Evolutionary conservation across 2,888 invertebrate genomes (phyloP), one percentile per base, ranked within the genome.

Genomic region (Apodemia mormo): DNA sequence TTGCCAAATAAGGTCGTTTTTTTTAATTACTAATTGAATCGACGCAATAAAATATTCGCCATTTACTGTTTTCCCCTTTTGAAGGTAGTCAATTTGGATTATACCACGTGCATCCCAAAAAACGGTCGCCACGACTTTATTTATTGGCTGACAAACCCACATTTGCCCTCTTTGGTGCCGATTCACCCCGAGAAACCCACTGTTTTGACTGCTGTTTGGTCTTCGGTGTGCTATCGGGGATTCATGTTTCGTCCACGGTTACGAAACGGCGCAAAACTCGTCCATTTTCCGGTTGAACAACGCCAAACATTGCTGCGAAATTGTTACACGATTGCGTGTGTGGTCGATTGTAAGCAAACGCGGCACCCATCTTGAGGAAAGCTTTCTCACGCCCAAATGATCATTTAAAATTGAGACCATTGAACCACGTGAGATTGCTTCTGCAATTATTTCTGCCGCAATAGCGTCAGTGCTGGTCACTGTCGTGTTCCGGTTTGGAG

Each of bases 141-240:
- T 70, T 45, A 74, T 73, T 43, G 74, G 77, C 70, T 72, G 64
- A 40, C 40, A 4, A 4, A 70, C 66, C 64, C 29, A 67, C 66
- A 73, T 76, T 78, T 22, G 73, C 75, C 74, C 77, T 77, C 75
- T 77, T 78, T 74, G 76, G 78, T 73, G 40, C 40, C 40, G 40
- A 40, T 40, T 40, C 40, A 40, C 40, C 40, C 40, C 40, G 40
- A 40, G 40, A 40, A 4, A 40, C 7, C 40, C 40, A 40, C 40
- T 40, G 40, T 40, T 40, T 40, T 40, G 40, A 40, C 40, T 40
- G 40, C 40, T 7, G 7, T 40, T 40, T 6, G 40, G 40, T 40
- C 40, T 40, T 0, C 40, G 2, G 40, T 7, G 40, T 40, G 40
- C 7, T 40, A 7, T 40, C 5, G 40, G 4, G 40, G 2, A 40